These are phyloP conservation scores for Alouatta palliata DNA, from an alignment of 2,113 vertebrate species.

Conservation along the genomic window DNA sequence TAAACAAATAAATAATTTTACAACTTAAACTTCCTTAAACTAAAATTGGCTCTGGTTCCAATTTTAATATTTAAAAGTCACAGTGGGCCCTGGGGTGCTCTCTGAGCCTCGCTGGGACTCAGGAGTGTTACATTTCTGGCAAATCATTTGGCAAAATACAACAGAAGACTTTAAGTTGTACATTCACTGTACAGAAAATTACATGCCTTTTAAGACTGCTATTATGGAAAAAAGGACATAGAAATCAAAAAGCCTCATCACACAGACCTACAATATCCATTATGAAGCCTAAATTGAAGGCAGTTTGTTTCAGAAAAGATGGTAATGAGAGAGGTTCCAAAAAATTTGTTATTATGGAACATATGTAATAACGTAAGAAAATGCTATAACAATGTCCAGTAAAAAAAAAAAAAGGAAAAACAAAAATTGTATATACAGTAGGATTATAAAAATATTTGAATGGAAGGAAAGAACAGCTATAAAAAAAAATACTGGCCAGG, in stretches of 20 bases:
- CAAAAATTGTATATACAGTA: background rate
- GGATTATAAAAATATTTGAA: constrained; percentile 31
- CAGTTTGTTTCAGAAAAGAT: background rate
- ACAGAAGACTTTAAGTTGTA: background rate
- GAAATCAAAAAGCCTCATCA: background rate
- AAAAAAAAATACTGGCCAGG: background rate
- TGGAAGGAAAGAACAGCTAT: background rate
- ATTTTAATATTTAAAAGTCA: background rate
- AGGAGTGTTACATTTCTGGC: background rate
- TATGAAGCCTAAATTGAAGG: background rate
- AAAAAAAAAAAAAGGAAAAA: background rate
- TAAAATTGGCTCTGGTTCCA: background rate
- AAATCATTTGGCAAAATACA: background rate
- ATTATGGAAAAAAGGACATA: background rate
- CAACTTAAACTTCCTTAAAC: background rate
- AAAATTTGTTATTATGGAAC: background rate
- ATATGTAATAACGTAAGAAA: background rate
- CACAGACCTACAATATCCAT: background rate
- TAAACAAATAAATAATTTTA: background rate
- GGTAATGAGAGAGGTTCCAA: background rate
- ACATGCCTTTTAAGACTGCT: background rate
- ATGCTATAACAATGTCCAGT: background rate
- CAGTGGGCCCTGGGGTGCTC: background rate
- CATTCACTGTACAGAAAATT: background rate
- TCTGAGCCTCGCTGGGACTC: background rate